Conservation (phyloP, 2,797 vertebrate genomes). For the Passerculus sandwichensis region DNA sequence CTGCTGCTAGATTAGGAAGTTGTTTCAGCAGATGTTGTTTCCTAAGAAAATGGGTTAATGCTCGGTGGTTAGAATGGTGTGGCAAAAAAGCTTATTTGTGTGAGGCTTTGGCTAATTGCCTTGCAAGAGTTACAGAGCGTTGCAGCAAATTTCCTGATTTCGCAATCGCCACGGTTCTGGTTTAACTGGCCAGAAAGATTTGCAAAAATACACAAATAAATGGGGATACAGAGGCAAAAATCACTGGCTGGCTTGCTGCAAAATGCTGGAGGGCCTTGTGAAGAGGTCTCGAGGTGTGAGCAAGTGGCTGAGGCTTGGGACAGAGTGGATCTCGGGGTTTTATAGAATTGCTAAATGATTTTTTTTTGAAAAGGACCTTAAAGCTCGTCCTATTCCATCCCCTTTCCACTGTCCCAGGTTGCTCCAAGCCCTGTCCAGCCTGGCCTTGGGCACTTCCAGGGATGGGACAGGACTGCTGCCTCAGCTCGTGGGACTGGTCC, state of each 20-base stretch:
- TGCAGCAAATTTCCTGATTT: conserved; percentile 70
- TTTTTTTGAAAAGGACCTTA: not conserved
- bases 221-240: not conserved
- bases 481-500: accelerated
- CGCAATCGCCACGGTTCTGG: conserved; percentile 35
- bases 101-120: conserved; percentile 52
- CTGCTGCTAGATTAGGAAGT: conserved; percentile 46
- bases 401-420: not conserved
- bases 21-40: conserved; percentile 52
- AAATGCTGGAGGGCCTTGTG: not conserved
- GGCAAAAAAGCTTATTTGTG: conserved; percentile 52
- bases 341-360: not conserved
- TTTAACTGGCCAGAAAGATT: conserved; percentile 60
- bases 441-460: not conserved
- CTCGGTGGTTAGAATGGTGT: conserved; percentile 39
- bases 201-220: not conserved
- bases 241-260: not conserved
- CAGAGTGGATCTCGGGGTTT: not conserved
- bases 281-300: not conserved
- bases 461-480: not conserved
- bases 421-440: accelerated
- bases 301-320: not conserved
- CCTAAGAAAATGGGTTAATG: conserved; percentile 59
- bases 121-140: conserved; percentile 37
- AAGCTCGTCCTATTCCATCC: not conserved